Evolutionary conservation across 2,113 vertebrate species (phyloP), one percentile per base, ranked within the genome.

Genomic region (Onychorhynchus coronatus): DNA sequence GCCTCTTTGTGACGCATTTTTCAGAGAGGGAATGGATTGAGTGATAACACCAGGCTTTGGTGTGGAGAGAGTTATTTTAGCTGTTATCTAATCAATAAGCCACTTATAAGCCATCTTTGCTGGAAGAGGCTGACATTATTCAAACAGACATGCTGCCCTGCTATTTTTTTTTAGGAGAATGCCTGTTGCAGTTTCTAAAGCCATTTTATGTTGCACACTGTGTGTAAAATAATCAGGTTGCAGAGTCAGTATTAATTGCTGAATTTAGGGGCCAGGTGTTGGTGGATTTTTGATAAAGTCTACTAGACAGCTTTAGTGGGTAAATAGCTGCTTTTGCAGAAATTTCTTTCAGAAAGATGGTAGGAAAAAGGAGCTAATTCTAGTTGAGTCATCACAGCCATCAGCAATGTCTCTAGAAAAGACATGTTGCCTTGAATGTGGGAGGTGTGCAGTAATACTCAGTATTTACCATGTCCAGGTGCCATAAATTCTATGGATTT

Each of bases 121-220:
- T 53, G 70, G 53, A 88, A 39, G 47, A 80, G n/a, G 33, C 37
- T 52, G 22, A 47, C 27, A 9, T 46, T 47, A 30, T 37, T 65
- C 72, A 58, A 25, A 37, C 53, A 88, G 53, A 75, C 37, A 8
- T 25, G 12, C 46, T n/a, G 27, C 35, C 30, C 28, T 66, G 24
- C 25, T 50, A 2, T 65, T 66, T 71, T 27, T 41, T 42, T 91
- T 15, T 10, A 33, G 37, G 37, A 52, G 58, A 62, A 47, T n/a
- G 46, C 63, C 47, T 14, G 2, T 19, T 56, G 33, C 33, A 52
- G 33, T 1, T 80, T 49, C 41, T 18, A 21, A 80, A 81, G 24
- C n/a, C 53, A 10, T 5, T n/a, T 37, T 14, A 1, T 59, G 31
- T 41, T 27, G 8, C 11, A 2, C 8, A 3, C 22, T 50, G 7